phyloP scores from a whole-genome alignment of 2,113 vertebrate genomes.

The Notarius lentiginosus region DNA sequence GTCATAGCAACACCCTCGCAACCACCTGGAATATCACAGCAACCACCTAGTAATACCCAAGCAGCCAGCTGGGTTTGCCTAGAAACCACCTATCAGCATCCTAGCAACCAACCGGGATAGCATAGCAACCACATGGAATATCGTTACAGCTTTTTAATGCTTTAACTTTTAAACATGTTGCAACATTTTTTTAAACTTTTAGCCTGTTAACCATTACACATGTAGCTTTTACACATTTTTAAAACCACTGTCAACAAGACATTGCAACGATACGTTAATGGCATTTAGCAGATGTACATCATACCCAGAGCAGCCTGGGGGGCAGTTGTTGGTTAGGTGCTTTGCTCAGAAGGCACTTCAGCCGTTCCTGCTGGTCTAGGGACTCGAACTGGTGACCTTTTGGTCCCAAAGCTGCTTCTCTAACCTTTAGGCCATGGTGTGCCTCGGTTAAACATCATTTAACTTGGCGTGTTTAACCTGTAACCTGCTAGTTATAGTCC shows the following conservation, averaged over 20 bases:
- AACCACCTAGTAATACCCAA: neutral
- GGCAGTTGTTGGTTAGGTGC: no score
- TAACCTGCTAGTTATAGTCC: neutral
- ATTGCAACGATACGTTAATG: neutral
- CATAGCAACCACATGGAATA: neutral
- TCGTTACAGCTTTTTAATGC: neutral
- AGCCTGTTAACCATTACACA: neutral
- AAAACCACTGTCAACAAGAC: neutral
- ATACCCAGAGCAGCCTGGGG: no score
- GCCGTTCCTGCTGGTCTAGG: no score
- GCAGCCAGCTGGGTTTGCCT: neutral
- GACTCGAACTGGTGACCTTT: no score
- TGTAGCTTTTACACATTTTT: neutral
- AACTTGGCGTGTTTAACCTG: no score
- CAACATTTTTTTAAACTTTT: neutral
- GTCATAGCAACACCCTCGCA: neutral
- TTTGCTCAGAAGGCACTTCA: no score
- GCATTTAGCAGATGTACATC: neutral
- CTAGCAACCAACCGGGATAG: neutral
- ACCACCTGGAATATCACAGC: neutral
- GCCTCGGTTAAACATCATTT: no score
- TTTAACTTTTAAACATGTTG: neutral
- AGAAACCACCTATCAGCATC: neutral
- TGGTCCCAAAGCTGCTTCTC: no score
- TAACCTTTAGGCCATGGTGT: no score